Evolutionary conservation across 1,140 invertebrate genomes (phyloP), one percentile per base, ranked within the genome.

Genomic region (Drosophila neocordata): DNA sequence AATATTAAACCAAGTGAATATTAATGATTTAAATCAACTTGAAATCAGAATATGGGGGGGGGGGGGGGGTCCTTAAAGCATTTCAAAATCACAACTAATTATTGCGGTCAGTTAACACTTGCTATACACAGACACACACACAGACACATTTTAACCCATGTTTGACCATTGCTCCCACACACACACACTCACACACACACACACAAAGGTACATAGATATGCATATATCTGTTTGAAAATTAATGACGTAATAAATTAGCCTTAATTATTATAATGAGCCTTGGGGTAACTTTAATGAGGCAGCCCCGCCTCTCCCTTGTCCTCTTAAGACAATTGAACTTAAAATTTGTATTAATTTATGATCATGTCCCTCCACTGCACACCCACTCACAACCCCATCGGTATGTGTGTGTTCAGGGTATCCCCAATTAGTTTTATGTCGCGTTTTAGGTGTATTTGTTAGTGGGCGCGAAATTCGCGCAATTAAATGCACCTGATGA

Each of bases 401-500:
- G 2, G 41, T 48, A 18, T 77, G 78, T 84, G 80, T 77, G 78
- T 84, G 80, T 79, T 76, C 65, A 13, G 71, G 80, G 53, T 48
- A 48, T 48, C 41, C 41, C 73, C 81, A 84, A 84, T 84, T 84
- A 84, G 80, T 71, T 59, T 44, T 15, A 60, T 52, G 61, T 67
- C 76, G 78, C 75, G 71, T 58, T 73, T 68, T 56, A 12, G 11
- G 8, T 53, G 22, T 53, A n/a, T 53, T 27, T 56, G 27, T 56
- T 56, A 77, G 65, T 77, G 73, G 72, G 76, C 74, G 78, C 77
- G 82, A 79, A 82, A 87, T 72, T 78, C 85, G 87, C 85, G 85
- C 87, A 82, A 89, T 89, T 89, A 89, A 89, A 89, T 76, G 85
- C 85, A 89, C 87, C 85, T 89, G 85, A 89, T 85, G 85, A 79